Evolutionary conservation across 2,888 invertebrate species (phyloP).

Genomic region (Eupsilia transversa): DNA sequence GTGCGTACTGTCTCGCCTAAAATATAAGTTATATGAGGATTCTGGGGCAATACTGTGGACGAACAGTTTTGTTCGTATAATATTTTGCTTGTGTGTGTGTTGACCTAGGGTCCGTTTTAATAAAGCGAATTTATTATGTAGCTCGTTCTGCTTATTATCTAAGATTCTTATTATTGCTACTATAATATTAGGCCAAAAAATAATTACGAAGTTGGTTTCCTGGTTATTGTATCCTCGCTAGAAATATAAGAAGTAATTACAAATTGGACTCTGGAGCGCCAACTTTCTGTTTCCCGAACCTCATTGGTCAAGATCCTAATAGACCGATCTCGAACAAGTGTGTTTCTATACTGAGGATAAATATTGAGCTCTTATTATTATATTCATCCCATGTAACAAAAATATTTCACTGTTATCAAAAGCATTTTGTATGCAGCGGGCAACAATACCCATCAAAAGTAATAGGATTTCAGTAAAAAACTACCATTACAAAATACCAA

Average conservation of each 20-base stretch:
- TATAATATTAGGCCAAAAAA: slow-evolving; percentile 18
- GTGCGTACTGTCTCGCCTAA: slow-evolving; percentile 68
- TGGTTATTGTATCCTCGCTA: not conserved
- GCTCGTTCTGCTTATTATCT: slow-evolving; percentile 32
- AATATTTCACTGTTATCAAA: not conserved
- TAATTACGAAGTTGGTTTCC: slow-evolving; percentile 15
- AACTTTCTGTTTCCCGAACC: not conserved
- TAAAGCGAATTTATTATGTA: slow-evolving; percentile 30
- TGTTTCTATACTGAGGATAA: not conserved
- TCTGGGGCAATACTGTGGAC: slow-evolving; percentile 42
- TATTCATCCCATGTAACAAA: not conserved
- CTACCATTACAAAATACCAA: slow-evolving; percentile 16
- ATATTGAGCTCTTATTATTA: not conserved
- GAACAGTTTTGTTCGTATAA: slow-evolving; percentile 31
- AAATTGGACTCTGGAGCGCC: not conserved
- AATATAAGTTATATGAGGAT: slow-evolving; percentile 68
- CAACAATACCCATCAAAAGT: not conserved
- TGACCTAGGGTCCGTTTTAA: slow-evolving; percentile 18
- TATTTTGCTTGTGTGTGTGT: slow-evolving; percentile 32
- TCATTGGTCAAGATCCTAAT: not conserved
- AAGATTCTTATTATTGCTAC: slow-evolving; percentile 23
- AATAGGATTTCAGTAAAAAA: slow-evolving; percentile 14
- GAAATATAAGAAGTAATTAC: not conserved
- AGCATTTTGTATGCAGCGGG: not conserved
- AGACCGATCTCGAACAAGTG: not conserved